These are phyloP conservation scores for Drosophila mimica DNA, from an alignment of 2,888 invertebrate species.

Conservation along the genomic window DNA sequence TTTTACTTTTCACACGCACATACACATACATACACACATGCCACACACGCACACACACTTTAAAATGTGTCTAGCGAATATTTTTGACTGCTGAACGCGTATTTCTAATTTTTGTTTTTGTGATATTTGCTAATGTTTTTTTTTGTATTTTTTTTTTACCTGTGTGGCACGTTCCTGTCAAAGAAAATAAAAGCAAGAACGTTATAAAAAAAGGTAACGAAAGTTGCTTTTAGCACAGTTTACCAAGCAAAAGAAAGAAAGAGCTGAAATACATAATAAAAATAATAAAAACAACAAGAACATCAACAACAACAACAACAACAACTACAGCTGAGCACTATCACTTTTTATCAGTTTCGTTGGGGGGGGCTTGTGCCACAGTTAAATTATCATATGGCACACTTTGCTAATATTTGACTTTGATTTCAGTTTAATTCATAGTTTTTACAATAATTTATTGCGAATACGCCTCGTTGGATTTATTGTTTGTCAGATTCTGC, in stretches of 20 bases:
- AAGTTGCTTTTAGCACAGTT: slow-evolving; percentile 55
- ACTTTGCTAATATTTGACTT: slow-evolving; percentile 27
- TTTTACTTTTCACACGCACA: slow-evolving; percentile 76
- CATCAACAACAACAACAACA: slow-evolving; percentile 4
- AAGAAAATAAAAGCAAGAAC: slow-evolving; percentile 57
- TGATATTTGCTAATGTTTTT: slow-evolving; percentile 39
- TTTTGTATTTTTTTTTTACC: slow-evolving; percentile 17
- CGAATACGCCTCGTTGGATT: slow-evolving; percentile 37
- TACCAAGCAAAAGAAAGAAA: slow-evolving; percentile 35
- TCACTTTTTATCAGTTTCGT: slow-evolving; percentile 61
- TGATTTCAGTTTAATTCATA: slow-evolving; percentile 20
- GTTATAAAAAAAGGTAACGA: slow-evolving; percentile 43
- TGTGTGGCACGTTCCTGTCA: slow-evolving; percentile 56
- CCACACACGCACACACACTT: slow-evolving; percentile 21
- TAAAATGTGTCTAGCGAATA: slow-evolving; percentile 44
- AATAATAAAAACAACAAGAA: slow-evolving; percentile 24
- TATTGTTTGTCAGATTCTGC: slow-evolving; percentile 1
- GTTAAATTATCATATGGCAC: slow-evolving; percentile 41
- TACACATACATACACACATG: slow-evolving; percentile 30
- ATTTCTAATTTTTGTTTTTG: slow-evolving; percentile 56
- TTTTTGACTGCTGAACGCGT: slow-evolving; percentile 48
- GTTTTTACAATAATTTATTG: slow-evolving; percentile 20
- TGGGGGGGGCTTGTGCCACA: slow-evolving; percentile 13
- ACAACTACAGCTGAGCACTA: slow-evolving; percentile 40
- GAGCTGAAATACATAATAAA: slow-evolving; percentile 43